Evolutionary conservation across 2,888 invertebrate species (phyloP).

Genomic region (Meteorus colon): DNA sequence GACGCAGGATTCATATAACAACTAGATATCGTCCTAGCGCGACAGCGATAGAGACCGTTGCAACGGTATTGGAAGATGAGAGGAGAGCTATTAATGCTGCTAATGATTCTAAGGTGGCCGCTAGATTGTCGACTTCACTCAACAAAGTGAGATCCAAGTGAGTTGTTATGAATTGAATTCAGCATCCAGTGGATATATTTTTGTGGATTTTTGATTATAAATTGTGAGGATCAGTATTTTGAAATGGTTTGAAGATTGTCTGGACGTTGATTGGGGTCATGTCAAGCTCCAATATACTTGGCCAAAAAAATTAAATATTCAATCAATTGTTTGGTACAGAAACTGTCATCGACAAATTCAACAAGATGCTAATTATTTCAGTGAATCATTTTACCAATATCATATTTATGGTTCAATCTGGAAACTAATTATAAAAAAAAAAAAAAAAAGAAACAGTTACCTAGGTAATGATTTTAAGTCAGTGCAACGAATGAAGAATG

Average conservation of each 20-base stretch:
- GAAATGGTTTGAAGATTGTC: too few species aligned
- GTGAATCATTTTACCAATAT: too few species aligned
- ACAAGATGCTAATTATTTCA: too few species aligned
- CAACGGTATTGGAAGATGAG: not conserved
- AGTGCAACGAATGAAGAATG: not conserved
- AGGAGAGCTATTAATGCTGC: not conserved
- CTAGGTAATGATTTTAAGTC: too few species aligned
- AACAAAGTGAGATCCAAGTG: conserved; percentile 71
- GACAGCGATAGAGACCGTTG: conserved; percentile 46
- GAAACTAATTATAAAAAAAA: not conserved
- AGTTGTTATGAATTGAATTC: conserved; percentile 57
- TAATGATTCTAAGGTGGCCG: conserved; percentile 40
- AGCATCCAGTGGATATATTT: not conserved
- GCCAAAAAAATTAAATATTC: too few species aligned
- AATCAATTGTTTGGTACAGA: too few species aligned
- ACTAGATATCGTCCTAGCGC: conserved; percentile 66
- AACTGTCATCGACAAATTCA: too few species aligned
- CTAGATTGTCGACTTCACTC: conserved; percentile 56
- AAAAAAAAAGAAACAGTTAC: too few species aligned
- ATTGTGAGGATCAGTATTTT: too few species aligned
- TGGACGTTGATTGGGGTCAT: too few species aligned
- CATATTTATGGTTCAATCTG: not conserved
- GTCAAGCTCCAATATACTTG: too few species aligned
- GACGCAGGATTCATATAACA: conserved; percentile 67
- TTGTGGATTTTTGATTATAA: not conserved